Percentiles rank a stretch among this genome's conserved stretches.
These are phyloP conservation scores for Melanotaenia boesemani DNA, from an alignment of 2,797 vertebrate species.

Conservation along the genomic window DNA sequence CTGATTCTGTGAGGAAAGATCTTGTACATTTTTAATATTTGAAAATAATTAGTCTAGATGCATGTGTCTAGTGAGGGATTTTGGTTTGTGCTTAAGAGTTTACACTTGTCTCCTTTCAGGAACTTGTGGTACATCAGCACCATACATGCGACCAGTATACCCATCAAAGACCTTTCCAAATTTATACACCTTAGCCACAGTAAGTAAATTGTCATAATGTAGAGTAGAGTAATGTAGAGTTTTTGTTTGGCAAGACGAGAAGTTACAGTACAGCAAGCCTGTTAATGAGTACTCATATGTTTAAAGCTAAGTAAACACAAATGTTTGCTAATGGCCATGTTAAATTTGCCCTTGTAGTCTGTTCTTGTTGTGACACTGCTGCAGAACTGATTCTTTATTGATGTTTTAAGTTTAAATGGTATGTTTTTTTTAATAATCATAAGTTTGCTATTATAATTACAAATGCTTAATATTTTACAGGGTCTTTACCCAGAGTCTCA, in stretches of 20 bases:
- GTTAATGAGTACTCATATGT: conserved; percentile 26
- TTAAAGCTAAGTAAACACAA: conserved; percentile 24
- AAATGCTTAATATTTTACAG: conserved; percentile 69
- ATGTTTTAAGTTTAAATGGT: neutral
- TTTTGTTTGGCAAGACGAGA: neutral
- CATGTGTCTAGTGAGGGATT: neutral
- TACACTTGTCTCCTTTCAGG: conserved; percentile 72
- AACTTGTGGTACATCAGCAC: conserved; percentile 92
- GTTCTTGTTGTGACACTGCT: neutral
- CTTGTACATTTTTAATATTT: neutral
- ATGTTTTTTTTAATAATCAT: too few relatives aligned
- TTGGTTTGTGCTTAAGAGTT: neutral
- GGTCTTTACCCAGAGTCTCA: conserved; percentile 98
- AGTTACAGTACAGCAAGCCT: conserved; percentile 10
- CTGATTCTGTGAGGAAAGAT: neutral
- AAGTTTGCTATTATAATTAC: too few relatives aligned
- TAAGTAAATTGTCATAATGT: conserved; percentile 71
- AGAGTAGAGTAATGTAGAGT: too few relatives aligned
- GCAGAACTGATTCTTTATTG: neutral
- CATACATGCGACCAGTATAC: conserved; percentile 96
- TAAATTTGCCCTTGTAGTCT: neutral
- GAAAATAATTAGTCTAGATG: neutral
- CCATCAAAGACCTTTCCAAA: conserved; percentile 98
- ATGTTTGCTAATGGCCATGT: conserved; percentile 10
- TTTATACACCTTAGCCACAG: conserved; percentile 96